Evolutionary conservation across 2,797 vertebrate genomes (phyloP).

Genomic region (Hyperoplus immaculatus): DNA sequence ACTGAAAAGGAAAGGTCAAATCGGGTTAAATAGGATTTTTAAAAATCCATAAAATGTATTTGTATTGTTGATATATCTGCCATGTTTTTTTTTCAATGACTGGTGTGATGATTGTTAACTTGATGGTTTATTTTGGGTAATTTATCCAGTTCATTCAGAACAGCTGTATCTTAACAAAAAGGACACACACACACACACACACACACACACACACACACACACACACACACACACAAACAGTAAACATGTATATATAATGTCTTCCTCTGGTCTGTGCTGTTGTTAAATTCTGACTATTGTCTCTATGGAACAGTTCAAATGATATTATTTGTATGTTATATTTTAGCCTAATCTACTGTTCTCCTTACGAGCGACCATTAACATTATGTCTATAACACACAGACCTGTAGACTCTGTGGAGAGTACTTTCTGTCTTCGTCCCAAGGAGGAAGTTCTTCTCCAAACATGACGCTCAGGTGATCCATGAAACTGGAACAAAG

Average conservation of each 20-base stretch:
- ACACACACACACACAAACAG: too few relatives aligned
- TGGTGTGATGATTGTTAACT: not conserved
- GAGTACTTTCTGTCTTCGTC: constrained; percentile 92
- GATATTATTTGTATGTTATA: too few relatives aligned
- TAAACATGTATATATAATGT: too few relatives aligned
- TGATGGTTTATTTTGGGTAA: not conserved
- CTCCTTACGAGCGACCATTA: too few relatives aligned
- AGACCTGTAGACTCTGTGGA: constrained; percentile 90
- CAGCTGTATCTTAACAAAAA: too few relatives aligned
- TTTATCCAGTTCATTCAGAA: not conserved
- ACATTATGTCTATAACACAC: constrained; percentile 26
- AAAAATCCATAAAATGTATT: not conserved
- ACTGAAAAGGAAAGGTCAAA: constrained; percentile 71
- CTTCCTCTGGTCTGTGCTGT: not conserved
- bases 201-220: too few relatives aligned
- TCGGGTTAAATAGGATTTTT: not conserved
- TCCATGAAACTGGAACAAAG: constrained; percentile 88
- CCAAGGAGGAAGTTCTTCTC: constrained; percentile 92
- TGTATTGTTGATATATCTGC: not conserved
- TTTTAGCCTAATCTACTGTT: not conserved
- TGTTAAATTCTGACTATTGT: not conserved
- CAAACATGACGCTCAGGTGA: constrained; percentile 94
- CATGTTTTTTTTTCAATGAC: too few relatives aligned
- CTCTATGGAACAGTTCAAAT: not conserved
- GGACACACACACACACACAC: too few relatives aligned